Evolutionary conservation across 2,888 invertebrate species (phyloP), one percentile per base, ranked within the genome.

Genomic region (Conistra vaccinii): DNA sequence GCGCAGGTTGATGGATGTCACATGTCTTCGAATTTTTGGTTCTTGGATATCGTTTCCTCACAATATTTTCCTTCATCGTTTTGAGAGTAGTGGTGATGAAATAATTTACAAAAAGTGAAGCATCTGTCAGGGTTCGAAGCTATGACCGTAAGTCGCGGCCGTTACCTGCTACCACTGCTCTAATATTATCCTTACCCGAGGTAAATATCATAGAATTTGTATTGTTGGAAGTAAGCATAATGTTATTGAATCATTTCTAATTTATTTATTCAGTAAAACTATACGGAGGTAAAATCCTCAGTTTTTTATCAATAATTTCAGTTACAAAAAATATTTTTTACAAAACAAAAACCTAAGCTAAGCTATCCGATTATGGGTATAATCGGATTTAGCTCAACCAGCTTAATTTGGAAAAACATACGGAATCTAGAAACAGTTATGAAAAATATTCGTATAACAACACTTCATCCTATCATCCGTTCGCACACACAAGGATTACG

Each of bases 401-500:
- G 63, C 14, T 53, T 45, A n/a, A 65, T 66, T 58, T 35, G 26
- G 0, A 53, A 53, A 81, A 70, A 12, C 23, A 51, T 26, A 17
- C 12, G 12, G 63, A 63, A 51, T 29, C 35, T 63, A 42, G 9
- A 67, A 39, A 61, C 51, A 32, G 57, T 55, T 58, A 58, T 58
- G 20, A 68, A 73, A 60, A 67, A 73, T 51, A 70, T 69, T 80
- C 35, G 29, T 58, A 14, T 14, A 55, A 61, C 51, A 58, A 42
- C 69, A 57, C 17, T 71, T 58, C 35, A 75, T 75, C 42, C 66
- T 69, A 72, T 83, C 71, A 80, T 53, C 7, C 32, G 51, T 65
- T 68, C 51, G 66, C 69, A 84, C 51, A 69, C 66, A 58, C 39
- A 57, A 48, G 81, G 75, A 80, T 82, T 80, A 69, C 29, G 48